phyloP scores from a whole-genome alignment of 1,140 invertebrate species.

The Potamilus streckersoni region DNA sequence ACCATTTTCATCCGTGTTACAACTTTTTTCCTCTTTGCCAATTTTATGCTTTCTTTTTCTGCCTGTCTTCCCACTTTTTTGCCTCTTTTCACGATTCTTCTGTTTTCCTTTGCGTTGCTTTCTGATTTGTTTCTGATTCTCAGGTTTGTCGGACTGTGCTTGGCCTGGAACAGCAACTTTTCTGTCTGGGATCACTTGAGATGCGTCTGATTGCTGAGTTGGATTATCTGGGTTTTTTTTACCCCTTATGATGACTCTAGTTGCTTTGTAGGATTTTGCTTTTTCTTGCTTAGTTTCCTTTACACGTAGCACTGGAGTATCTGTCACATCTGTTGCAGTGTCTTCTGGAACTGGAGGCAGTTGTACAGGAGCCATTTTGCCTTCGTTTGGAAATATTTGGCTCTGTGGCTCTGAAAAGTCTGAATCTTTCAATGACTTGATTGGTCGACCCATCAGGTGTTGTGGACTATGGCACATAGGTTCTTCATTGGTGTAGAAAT shows the following conservation, averaged over 20 bases:
- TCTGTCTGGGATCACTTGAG: not conserved
- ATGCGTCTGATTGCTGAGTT: not conserved
- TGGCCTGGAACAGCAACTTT: not conserved
- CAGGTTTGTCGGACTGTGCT: not conserved
- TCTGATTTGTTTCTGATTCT: not conserved
- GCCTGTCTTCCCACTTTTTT: not conserved
- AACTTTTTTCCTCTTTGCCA: conserved; percentile 3
- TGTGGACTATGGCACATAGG: conserved; percentile 47
- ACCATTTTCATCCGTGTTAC: conserved; percentile 12
- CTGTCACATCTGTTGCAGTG: not conserved
- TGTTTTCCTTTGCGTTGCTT: not conserved
- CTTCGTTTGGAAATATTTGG: not conserved
- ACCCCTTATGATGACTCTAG: too few relatives aligned
- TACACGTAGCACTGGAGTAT: not conserved
- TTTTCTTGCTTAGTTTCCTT: too few relatives aligned
- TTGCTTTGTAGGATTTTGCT: too few relatives aligned
- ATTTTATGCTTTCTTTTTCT: not conserved
- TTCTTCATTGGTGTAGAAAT: conserved; percentile 52
- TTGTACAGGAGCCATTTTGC: conserved; percentile 1
- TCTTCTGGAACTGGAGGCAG: not conserved
- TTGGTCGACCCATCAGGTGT: conserved; percentile 34
- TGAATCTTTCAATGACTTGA: conserved; percentile 23
- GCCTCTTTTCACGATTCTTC: not conserved
- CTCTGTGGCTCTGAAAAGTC: conserved; percentile 22
- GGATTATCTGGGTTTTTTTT: too few relatives aligned